Base-by-base conservation (phyloP, 2,113 vertebrate genomes). In the Pollimyrus isidori region DNA sequence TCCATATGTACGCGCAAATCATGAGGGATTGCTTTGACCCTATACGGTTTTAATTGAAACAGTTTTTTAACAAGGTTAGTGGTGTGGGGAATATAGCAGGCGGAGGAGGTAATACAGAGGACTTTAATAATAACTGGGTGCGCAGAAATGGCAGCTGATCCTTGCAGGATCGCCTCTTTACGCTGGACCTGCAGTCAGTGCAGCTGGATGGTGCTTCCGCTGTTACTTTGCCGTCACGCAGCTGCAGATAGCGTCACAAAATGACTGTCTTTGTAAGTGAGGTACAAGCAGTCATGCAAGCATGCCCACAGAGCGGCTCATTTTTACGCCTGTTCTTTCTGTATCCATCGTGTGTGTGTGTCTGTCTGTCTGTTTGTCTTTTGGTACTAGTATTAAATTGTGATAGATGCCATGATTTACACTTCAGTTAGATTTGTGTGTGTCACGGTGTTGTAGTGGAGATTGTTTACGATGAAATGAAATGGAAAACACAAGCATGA, bases 11-110 rank as follows among this genome's bases (percentile, higher is more conserved):
- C 19, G 13, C 65, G n/a, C 23, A 9, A 53, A 65, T 90, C 91
- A 83, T 87, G 2, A n/a, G 52, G 82, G 92, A 89, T 10, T 45
- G 21, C 21, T 90, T 39, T 89, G 89, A 89, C 88, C 90, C 91
- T 87, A 65, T 39, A 86, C 50, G 73, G 84, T 91, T 90, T 93
- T 93, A 93, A 93, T 92, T 93, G 90, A 94, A 94, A 91, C 86
- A 21, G 53, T 65, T 87, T 86, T 83, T 92, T 91, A 89, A 86
- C 90, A 87, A 92, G 90, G 82, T 89, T 92, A 89, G 86, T 73
- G 21, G 87, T 85, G 88, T 62, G 89, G 52, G 83, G 88, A 88
- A 52, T 83, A 30, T 58, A 35, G 39, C 69, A 45, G 69, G 65
- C 19, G 52, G 88, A 88, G 21, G 50, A 73, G 90, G 87, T 62